phyloP scores from a whole-genome alignment of 2,888 invertebrate species.

The Flexamia atlantica region DNA sequence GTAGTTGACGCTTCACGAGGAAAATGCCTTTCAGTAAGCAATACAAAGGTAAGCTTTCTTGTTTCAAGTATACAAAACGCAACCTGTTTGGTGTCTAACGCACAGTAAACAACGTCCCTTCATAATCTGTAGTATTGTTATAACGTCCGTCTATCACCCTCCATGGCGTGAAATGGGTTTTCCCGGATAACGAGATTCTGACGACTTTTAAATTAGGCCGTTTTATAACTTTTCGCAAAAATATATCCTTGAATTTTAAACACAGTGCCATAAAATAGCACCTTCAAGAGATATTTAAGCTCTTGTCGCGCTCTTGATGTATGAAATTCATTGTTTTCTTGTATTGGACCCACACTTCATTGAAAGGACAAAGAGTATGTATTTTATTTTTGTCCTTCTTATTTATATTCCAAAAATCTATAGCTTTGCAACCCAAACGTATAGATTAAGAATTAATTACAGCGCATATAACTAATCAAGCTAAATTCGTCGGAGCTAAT shows the following conservation, averaged over 20 bases:
- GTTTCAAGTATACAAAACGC: not conserved
- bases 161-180: not conserved
- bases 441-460: too few species aligned
- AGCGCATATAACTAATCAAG: too few species aligned
- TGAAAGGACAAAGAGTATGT: too few species aligned
- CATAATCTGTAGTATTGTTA: not conserved
- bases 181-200: conserved; percentile 18
- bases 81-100: not conserved
- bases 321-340: too few species aligned
- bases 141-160: not conserved
- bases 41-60: not conserved
- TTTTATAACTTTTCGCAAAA: not conserved
- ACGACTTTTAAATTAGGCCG: conserved; percentile 43
- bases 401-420: too few species aligned
- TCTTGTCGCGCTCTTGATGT: too few species aligned
- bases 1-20: not conserved
- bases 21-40: not conserved
- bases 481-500: too few species aligned
- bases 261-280: too few species aligned
- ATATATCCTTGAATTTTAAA: not conserved
- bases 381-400: too few species aligned
- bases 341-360: too few species aligned
- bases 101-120: not conserved
- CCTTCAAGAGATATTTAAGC: too few species aligned
- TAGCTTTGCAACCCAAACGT: too few species aligned